phyloP scores from a whole-genome alignment of 1,140 invertebrate genomes.

The Drosophila serrata region DNA sequence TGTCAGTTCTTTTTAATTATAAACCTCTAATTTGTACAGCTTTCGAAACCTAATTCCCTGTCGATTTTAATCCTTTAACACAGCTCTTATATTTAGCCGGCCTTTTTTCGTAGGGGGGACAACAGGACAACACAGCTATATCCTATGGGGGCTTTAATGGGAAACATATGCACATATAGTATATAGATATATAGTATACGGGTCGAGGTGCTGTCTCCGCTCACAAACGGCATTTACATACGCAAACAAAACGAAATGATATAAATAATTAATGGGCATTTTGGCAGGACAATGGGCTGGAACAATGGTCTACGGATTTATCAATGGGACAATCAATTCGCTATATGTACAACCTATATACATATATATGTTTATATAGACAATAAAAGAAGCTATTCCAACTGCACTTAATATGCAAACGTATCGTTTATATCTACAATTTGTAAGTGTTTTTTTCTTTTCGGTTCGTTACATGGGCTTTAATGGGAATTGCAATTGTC shows the following conservation, averaged over 20 bases:
- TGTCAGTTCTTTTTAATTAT: background rate
- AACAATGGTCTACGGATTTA: constrained; percentile 28
- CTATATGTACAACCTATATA: constrained; percentile 18
- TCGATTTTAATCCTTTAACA: background rate
- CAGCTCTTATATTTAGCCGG: background rate
- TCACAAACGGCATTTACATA: constrained; percentile 47
- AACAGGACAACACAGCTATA: background rate
- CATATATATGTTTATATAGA: constrained; percentile 9
- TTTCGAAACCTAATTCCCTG: background rate
- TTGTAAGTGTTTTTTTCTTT: constrained; percentile 26
- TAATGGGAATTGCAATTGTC: constrained; percentile 4
- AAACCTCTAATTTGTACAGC: background rate
- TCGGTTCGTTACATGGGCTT: background rate
- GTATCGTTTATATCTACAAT: constrained; percentile 32
- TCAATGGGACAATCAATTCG: constrained; percentile 47
- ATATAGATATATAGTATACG: background rate
- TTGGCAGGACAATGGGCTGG: constrained; percentile 44
- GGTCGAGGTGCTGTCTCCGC: constrained; percentile 14
- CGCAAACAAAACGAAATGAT: constrained; percentile 53
- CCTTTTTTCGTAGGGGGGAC: background rate
- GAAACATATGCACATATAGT: constrained; percentile 9
- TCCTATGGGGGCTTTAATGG: constrained; percentile 2
- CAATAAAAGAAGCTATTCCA: constrained; percentile 2
- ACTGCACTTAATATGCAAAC: constrained; percentile 47
- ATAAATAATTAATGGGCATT: constrained; percentile 65